Percentiles rank a stretch among this genome's conserved stretches.
phyloP scores from a whole-genome alignment of 2,888 invertebrate genomes.

The Capitulum mitella region DNA sequence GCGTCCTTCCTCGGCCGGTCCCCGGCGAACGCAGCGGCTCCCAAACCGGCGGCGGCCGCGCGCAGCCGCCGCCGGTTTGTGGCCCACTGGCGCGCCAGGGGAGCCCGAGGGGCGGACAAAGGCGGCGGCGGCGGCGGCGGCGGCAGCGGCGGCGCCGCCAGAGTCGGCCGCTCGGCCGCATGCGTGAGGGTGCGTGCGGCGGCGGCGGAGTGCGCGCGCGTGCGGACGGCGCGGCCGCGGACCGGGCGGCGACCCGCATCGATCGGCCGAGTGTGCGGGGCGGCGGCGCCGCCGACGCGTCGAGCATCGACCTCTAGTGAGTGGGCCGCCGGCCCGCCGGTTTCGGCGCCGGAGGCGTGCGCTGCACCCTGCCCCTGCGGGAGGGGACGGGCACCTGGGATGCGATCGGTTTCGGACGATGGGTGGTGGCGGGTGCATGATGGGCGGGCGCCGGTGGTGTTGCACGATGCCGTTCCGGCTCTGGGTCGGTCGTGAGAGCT shows the following conservation, averaged over 20 bases:
- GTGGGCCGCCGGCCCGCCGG: constrained; percentile 68
- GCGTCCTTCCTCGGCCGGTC: constrained; percentile 85
- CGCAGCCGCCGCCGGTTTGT: constrained; percentile 49
- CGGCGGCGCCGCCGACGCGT: constrained; percentile 31
- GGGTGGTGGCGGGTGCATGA: no score
- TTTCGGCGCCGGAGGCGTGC: constrained; percentile 59
- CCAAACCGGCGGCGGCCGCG: constrained; percentile 74
- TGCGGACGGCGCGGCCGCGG: constrained; percentile 1
- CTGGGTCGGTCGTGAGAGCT: no score
- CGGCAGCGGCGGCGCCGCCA: constrained; percentile 70
- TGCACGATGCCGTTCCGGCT: no score
- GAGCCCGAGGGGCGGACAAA: constrained; percentile 42
- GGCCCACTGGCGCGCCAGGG: constrained; percentile 60
- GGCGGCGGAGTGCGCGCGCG: constrained; percentile 93
- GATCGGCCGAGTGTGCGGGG: neutral
- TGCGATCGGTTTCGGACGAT: no score
- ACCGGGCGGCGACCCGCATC: neutral
- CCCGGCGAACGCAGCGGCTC: constrained; percentile 80
- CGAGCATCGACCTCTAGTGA: constrained; percentile 75
- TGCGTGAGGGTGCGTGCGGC: constrained; percentile 83
- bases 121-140: constrained; percentile 57
- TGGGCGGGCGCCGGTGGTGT: no score
- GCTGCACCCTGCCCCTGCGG: no score
- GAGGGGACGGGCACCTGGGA: no score
- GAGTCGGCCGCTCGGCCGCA: constrained; percentile 93